Percentiles rank a stretch among this genome's conserved stretches.
Evolutionary conservation across 2,113 vertebrate genomes (phyloP).

Genomic region (Stigmatopora nigra): DNA sequence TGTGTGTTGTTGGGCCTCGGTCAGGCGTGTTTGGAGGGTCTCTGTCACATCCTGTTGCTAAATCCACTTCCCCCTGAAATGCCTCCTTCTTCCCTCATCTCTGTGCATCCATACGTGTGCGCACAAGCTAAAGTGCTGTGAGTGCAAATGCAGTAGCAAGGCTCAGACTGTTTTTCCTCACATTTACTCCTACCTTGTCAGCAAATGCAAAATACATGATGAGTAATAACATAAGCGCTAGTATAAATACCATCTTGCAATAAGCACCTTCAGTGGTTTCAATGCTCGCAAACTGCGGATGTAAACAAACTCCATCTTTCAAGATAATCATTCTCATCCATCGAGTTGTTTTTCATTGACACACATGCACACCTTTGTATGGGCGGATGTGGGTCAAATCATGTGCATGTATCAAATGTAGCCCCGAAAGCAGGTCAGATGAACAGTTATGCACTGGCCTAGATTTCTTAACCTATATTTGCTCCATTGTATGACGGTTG

Average conservation of each 20-base stretch:
- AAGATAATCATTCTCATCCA: neutral
- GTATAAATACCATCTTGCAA: conserved; percentile 29
- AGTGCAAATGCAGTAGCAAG: neutral
- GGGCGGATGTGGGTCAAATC: conserved; percentile 46
- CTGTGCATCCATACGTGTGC: conserved; percentile 15
- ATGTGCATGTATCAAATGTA: conserved; percentile 16
- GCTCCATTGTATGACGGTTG: conserved; percentile 20
- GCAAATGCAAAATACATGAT: conserved; percentile 8
- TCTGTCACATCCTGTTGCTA: conserved; percentile 57
- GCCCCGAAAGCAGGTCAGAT: conserved; percentile 45
- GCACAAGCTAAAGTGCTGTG: neutral
- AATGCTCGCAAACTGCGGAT: conserved; percentile 26
- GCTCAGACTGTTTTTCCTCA: conserved; percentile 2
- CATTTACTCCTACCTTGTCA: conserved; percentile 9
- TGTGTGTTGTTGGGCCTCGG: conserved; percentile 39
- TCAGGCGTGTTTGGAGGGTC: conserved; percentile 45
- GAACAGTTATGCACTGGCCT: conserved; percentile 42
- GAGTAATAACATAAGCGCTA: conserved; percentile 24
- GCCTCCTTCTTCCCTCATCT: conserved; percentile 45
- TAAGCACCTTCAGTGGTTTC: conserved; percentile 34
- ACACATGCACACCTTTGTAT: conserved; percentile 28
- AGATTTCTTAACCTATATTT: conserved; percentile 45
- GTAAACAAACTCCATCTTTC: conserved; percentile 15
- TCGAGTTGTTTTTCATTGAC: conserved; percentile 19
- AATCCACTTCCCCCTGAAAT: conserved; percentile 56